phyloP scores from a whole-genome alignment of 2,797 vertebrate genomes.

The Anguilla marmorata region DNA sequence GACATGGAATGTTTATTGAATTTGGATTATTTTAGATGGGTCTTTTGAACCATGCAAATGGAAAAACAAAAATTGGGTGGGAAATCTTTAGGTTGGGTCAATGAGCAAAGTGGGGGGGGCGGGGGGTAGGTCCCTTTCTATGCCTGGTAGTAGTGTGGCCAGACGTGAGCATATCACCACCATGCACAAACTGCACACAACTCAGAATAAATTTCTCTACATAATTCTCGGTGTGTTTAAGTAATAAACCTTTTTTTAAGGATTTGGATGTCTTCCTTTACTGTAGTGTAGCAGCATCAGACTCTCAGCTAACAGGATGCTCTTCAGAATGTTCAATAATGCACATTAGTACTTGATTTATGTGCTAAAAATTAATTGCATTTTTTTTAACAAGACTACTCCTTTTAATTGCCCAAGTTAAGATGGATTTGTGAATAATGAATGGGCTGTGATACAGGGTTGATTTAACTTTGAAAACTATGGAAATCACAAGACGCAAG shows the following conservation, averaged over 20 bases:
- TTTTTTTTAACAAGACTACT: neutral
- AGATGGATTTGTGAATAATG: neutral
- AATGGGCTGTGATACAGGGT: neutral
- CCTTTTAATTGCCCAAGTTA: neutral
- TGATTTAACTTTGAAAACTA: neutral
- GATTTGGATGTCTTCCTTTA: neutral
- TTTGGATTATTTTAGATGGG: neutral
- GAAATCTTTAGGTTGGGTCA: neutral
- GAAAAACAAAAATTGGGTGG: neutral
- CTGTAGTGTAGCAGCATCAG: neutral
- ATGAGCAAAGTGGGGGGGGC: neutral
- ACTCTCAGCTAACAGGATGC: neutral
- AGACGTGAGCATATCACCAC: neutral
- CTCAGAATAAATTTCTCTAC: neutral
- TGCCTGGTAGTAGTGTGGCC: neutral
- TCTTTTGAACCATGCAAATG: neutral
- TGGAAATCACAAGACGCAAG: neutral
- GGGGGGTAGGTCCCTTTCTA: neutral
- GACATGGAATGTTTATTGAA: neutral
- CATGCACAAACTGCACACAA: neutral
- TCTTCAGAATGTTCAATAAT: neutral
- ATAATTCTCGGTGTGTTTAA: neutral
- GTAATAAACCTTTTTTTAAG: neutral
- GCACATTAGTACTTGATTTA: neutral
- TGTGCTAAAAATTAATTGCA: neutral